phyloP scores from a whole-genome alignment of 2,888 invertebrate genomes.

The Phania funesta region DNA sequence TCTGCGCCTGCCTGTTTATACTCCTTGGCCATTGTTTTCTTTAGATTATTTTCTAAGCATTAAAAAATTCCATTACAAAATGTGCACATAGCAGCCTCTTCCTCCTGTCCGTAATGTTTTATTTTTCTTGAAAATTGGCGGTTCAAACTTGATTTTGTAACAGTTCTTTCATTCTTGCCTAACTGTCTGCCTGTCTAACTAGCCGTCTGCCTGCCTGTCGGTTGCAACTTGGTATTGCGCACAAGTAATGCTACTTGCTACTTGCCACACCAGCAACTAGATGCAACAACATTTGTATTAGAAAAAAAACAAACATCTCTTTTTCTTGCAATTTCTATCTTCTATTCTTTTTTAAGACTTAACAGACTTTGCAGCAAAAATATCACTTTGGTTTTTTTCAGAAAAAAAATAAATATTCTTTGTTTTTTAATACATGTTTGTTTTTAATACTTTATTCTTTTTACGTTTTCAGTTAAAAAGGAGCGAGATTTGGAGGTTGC shows the following conservation, averaged over 20 bases:
- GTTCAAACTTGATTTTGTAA: slow-evolving; percentile 70
- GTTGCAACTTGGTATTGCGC: slow-evolving; percentile 21
- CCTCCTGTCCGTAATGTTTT: slow-evolving; percentile 7
- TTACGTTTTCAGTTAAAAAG: slow-evolving; percentile 65
- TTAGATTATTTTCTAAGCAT: slow-evolving; percentile 11
- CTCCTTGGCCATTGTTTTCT: slow-evolving; percentile 14
- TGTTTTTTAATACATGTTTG: slow-evolving; percentile 41
- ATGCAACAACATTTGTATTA: slow-evolving; percentile 16
- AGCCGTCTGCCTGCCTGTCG: neutral
- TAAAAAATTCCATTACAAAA: slow-evolving; percentile 57
- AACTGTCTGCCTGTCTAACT: slow-evolving; percentile 44
- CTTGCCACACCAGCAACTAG: slow-evolving; percentile 17
- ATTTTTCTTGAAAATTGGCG: slow-evolving; percentile 64
- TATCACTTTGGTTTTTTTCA: too few species aligned
- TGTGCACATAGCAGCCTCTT: slow-evolving; percentile 46
- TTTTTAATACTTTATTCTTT: slow-evolving; percentile 44
- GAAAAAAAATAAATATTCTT: too few species aligned
- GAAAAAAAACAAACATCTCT: slow-evolving; percentile 51
- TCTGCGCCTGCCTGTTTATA: slow-evolving; percentile 32
- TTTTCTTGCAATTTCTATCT: neutral
- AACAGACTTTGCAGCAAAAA: slow-evolving; percentile 25
- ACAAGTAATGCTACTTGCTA: slow-evolving; percentile 56
- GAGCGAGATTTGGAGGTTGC: slow-evolving; percentile 67
- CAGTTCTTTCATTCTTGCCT: slow-evolving; percentile 68
- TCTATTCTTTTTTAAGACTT: slow-evolving; percentile 42